Evolutionary conservation across 2,113 vertebrate species (phyloP).

Genomic region (Mormoops blainvillei): DNA sequence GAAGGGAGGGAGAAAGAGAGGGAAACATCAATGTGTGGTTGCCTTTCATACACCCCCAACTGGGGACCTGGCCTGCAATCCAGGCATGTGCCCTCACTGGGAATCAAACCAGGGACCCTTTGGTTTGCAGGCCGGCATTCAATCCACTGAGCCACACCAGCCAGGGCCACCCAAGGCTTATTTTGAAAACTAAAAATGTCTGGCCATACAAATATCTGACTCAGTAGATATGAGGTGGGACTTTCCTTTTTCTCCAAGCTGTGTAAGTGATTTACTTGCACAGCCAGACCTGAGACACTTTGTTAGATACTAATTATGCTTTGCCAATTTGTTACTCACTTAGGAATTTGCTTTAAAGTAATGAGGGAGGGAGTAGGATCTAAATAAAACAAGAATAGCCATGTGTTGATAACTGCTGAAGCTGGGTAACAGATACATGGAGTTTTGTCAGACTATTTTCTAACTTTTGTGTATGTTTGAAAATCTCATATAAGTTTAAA

Average conservation of each 20-base stretch:
- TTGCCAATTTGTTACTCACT: background rate
- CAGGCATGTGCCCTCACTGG: no score
- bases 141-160: no score
- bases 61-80: no score
- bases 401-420: background rate
- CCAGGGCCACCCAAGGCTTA: background rate
- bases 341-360: conserved; percentile 44
- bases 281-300: background rate
- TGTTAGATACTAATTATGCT: background rate
- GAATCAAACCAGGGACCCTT: no score
- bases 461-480: background rate
- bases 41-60: no score
- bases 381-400: conserved; percentile 1
- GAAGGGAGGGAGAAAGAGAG: no score
- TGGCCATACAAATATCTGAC: background rate
- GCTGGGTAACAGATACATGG: background rate
- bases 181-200: conserved; percentile 31
- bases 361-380: background rate
- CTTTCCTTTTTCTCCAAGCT: background rate
- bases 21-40: no score
- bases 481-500: conserved; percentile 10
- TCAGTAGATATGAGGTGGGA: background rate
- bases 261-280: background rate
- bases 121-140: no score
- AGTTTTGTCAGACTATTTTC: background rate